A percentile compares a stretch with the other conserved stretches of the same genome.
Evolutionary conservation across 2,888 invertebrate species (phyloP).

Genomic region (Odontocerum albicorne): DNA sequence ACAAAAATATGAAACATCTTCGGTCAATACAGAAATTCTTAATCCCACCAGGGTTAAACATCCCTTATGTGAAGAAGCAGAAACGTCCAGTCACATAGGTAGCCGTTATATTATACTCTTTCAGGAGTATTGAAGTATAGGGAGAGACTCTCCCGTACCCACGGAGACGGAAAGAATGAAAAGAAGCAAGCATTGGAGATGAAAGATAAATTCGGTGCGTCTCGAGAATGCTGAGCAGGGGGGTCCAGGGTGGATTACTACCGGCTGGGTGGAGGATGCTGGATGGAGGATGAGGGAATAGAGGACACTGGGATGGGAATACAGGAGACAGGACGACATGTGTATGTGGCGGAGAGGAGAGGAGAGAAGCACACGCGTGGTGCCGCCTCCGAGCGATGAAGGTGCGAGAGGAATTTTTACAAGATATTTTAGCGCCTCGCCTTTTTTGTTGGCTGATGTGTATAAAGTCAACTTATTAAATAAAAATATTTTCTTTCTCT

Average conservation of each 20-base stretch:
- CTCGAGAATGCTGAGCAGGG: constrained; percentile 34
- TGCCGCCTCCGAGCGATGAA: constrained; percentile 8
- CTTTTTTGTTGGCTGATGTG: constrained; percentile 33
- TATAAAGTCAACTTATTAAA: no score
- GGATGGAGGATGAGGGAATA: not conserved
- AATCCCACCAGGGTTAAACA: constrained; percentile 2
- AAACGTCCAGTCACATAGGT: not conserved
- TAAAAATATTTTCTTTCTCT: no score
- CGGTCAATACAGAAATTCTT: not conserved
- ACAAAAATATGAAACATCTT: not conserved
- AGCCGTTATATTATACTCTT: not conserved
- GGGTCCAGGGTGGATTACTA: constrained; percentile 16
- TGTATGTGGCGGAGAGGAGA: not conserved
- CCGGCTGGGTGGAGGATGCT: constrained; percentile 7
- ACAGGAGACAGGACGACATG: not conserved
- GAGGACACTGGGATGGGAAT: no score
- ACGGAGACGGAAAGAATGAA: constrained; percentile 3
- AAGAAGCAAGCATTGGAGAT: constrained; percentile 33
- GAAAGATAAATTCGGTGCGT: constrained; percentile 37
- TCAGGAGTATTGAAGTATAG: no score
- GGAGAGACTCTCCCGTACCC: constrained; percentile 10
- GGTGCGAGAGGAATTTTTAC: constrained; percentile 35
- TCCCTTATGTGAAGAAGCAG: constrained; percentile 1
- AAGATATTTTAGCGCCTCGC: constrained; percentile 31
- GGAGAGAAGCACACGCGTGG: not conserved